Evolutionary conservation across 2,888 invertebrate genomes (phyloP).

Genomic region (Odontomyia ornata): DNA sequence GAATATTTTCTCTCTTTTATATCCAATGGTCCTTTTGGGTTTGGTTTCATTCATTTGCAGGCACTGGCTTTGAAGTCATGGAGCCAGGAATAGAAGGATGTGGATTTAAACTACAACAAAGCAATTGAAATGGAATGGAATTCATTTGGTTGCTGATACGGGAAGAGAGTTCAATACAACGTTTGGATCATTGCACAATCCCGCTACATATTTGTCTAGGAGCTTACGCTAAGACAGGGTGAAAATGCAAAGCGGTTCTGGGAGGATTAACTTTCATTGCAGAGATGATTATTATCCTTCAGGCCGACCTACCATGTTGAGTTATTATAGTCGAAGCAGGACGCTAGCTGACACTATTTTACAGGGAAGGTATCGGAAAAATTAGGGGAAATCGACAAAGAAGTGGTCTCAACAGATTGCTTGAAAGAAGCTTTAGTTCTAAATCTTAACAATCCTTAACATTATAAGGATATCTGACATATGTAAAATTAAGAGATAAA

Average conservation of each 20-base stretch:
- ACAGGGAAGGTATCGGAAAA: neutral
- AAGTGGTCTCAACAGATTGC: slow-evolving; percentile 49
- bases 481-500: too few relatives aligned
- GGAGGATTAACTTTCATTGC: slow-evolving; percentile 30
- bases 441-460: too few relatives aligned
- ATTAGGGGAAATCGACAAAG: neutral
- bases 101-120: neutral
- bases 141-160: neutral
- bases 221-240: neutral
- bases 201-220: neutral
- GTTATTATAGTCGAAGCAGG: neutral
- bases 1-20: too few relatives aligned
- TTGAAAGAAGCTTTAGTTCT: too few relatives aligned
- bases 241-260: neutral
- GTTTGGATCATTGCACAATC: neutral
- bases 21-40: neutral
- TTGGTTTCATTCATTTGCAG: neutral
- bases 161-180: too few relatives aligned
- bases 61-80: neutral
- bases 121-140: neutral
- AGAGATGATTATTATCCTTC: slow-evolving; percentile 22
- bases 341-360: neutral
- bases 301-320: neutral
- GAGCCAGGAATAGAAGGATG: neutral
- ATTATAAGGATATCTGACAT: too few relatives aligned